Evolutionary conservation across 2,888 invertebrate species (phyloP), one percentile per base, ranked within the genome.

Genomic region (Calliphora vomitoria): DNA sequence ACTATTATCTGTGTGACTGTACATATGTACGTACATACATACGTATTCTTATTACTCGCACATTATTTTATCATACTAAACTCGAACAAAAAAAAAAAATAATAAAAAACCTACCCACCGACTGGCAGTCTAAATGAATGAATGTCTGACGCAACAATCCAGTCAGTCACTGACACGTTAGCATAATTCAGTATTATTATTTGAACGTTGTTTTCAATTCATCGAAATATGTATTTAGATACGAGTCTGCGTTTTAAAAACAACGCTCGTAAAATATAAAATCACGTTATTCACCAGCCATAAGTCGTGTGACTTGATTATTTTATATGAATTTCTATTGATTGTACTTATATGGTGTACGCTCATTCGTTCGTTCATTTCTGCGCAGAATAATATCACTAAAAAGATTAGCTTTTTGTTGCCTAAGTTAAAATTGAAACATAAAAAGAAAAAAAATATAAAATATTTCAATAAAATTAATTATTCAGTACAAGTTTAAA

Each of bases 281-380:
- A 66, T 66, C 66, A 66, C 66, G 41, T 66, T 66, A 66, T 66
- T 41, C 66, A 66, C 66, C 18, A 66, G 38, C 41, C n/a, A 41
- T 11, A 66, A 66, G 66, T 66, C 66, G 66, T 66, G 66, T 66
- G 66, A 66, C 66, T 66, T 38, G 66, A 66, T 66, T 66, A 44
- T 41, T 66, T 66, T 66, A 41, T 66, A 18, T 66, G 13, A 66
- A 44, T 66, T 66, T 66, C 38, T 66, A 66, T 41, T 18, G 11
- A 11, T 18, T 66, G 11, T 66, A 41, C 66, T 20, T 66, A 66
- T 18, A 35, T 55, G 55, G 50, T 15, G 50, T 15, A n/a, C n/a
- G 50, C 13, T 15, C 15, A 15, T 4, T 50, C 50, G 50, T n/a
- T 50, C 50, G n/a, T 50, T 50, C 15, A 50, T 50, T 50, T 50